Evolutionary conservation across 2,797 vertebrate species (phyloP), one percentile per base, ranked within the genome.

Genomic region (Mus caroli): DNA sequence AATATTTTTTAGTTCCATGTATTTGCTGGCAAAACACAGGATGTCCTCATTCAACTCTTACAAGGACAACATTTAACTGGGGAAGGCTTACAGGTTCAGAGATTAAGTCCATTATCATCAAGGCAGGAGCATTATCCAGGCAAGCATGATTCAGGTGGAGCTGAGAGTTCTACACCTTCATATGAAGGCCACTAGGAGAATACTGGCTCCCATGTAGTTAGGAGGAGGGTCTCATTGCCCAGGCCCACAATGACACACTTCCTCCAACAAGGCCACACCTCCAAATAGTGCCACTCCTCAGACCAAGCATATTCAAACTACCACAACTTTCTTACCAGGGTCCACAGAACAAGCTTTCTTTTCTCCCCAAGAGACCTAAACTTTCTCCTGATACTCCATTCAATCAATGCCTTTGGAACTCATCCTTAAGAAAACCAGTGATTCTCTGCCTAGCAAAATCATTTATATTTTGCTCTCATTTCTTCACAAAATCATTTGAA

Each of bases 381-480:
- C 62, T 90, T 93, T 34, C 14, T 78, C 24, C 12, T 88, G 56
- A 50, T 79, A 46, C 14, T 94, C 83, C 31, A 88, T 94, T 91
- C 40, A 90, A 31, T 67, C 40, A 56, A 43, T 40, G 5, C 40
- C 88, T 86, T 79, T 3, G 90, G 93, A 56, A 52, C 31, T 84
- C 52, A 28, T 54, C 46, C 20, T 88, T 9, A 80, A 77, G 73
- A 78, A 92, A 83, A 58, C 34, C 69, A 82, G 52, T 54, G 54
- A 77, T 90, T 64, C 94, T 94, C 19, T 34, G 11, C 82, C 86
- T 83, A 62, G 60, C 60, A 89, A 86, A 96, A 96, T 79, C 37
- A 91, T 91, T 84, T 94, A n/a, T 75, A 62, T 92, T 92, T 94
- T 84, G 78, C 24, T 86, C 77, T 95, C 91, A 87, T 94, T 95